Percentiles rank a stretch among this genome's conserved stretches.
Conservation (phyloP, 2,797 vertebrate genomes). For the Leuciscus waleckii region DNA sequence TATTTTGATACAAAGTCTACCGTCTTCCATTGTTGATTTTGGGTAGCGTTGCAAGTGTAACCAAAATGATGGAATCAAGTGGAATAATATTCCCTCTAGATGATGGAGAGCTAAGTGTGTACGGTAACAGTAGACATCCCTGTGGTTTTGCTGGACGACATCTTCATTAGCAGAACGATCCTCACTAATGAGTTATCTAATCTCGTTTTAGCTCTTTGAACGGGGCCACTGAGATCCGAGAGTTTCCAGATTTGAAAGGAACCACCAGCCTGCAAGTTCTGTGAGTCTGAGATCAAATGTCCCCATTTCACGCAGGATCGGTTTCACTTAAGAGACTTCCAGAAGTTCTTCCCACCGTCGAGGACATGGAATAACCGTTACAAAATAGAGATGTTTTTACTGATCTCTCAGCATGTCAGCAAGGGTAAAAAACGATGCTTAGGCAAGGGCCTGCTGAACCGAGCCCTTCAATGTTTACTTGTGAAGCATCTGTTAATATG, state of each 20-base stretch:
- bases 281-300: constrained; percentile 78
- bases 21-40: constrained; percentile 19
- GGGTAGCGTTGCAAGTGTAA: neutral
- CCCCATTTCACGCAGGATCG: constrained; percentile 43
- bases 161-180: constrained; percentile 48
- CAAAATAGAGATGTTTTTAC: constrained; percentile 52
- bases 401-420: constrained; percentile 31
- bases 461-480: neutral
- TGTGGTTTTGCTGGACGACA: constrained; percentile 37
- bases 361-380: constrained; percentile 43
- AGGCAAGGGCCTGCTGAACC: neutral
- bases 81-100: constrained; percentile 16
- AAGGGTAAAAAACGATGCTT: neutral
- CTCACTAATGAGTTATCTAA: constrained; percentile 60
- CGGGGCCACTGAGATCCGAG: constrained; percentile 87
- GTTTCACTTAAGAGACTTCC: constrained; percentile 51
- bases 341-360: constrained; percentile 42
- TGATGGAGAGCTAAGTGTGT: constrained; percentile 16
- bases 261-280: constrained; percentile 93
- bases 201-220: constrained; percentile 86
- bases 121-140: constrained; percentile 37
- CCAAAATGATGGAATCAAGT: constrained; percentile 5
- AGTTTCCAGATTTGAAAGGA: constrained; percentile 93
- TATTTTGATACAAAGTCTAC: constrained; percentile 13
- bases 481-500: neutral